Base-by-base conservation (phyloP, 1,140 invertebrate genomes). In the Dendrolimus punctatus region DNA sequence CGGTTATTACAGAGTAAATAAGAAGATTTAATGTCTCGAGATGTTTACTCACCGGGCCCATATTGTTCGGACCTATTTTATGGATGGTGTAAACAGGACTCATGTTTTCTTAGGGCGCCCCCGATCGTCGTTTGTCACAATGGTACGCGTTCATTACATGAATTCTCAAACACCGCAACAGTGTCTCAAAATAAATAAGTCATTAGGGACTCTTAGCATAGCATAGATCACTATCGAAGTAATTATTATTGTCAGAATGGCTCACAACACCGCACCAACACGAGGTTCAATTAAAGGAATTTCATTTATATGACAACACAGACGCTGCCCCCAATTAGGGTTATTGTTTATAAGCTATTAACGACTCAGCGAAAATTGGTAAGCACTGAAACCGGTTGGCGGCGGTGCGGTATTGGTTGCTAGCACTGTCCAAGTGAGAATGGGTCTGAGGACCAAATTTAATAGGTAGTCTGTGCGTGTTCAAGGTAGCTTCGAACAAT, bases 281-380 rank as follows among this genome's bases (percentile, higher is more conserved):
- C 67, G 68, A 73, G 68, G 64, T 69, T 71, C 64, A 76, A 76
- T 80, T 76, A 80, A 75, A 68, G 49, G 62, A 71, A 73, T 73
- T 70, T 67, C 67, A 65, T 68, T 69, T 71, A 69, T 66, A 68
- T 55, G 60, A 65, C 53, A 63, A n/a, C n/a, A n/a, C n/a, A 61
- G 62, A 66, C 64, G 58, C 41, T 60, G 61, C 47, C 55, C 66
- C 57, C 56, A 65, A 71, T 68, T 67, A 70, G 23, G 23, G 23
- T 23, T 23, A 23, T 23, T 23, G 23, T 23, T 23, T 23, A 23
- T 23, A 23, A 23, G 23, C 23, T 23, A 23, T 23, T 23, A 23
- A 23, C 23, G 23, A 23, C 23, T 23, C 3, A 23, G 23, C 23
- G 23, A 23, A 23, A 23, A 23, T 23, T 23, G 23, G 23, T 23